These are phyloP conservation scores for Mamestra configurata DNA, from an alignment of 1,140 invertebrate genomes.

Conservation along the genomic window DNA sequence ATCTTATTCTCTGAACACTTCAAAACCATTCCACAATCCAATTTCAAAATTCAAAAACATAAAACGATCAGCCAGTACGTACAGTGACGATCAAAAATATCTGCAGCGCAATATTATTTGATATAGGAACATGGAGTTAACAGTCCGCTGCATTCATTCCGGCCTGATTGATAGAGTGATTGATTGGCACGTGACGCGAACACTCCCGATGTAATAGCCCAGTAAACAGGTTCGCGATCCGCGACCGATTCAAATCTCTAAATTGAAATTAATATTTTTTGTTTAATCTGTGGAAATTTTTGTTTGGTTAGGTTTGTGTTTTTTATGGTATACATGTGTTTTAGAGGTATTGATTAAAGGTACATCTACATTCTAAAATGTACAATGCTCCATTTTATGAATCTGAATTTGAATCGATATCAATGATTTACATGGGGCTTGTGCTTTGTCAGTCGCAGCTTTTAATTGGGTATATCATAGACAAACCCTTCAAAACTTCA, in stretches of 20 bases:
- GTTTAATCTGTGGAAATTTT: background rate
- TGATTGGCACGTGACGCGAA: conserved; percentile 69
- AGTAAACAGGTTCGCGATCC: conserved; percentile 33
- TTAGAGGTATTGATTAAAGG: too few species aligned
- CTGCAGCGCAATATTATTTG: conserved; percentile 37
- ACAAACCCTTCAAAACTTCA: background rate
- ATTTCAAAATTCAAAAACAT: conserved; percentile 1
- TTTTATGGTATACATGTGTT: background rate
- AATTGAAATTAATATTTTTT: conserved; percentile 38
- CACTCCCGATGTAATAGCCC: conserved; percentile 49
- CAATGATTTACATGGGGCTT: too few species aligned
- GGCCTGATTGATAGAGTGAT: conserved; percentile 64
- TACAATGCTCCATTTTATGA: too few species aligned
- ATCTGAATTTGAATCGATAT: too few species aligned
- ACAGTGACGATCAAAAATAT: conserved; percentile 9
- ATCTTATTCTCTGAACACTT: background rate
- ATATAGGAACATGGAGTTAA: conserved; percentile 34
- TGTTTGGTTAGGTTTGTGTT: background rate
- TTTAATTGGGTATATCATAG: background rate
- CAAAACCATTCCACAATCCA: background rate
- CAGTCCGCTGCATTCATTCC: conserved; percentile 40
- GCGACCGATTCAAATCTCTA: conserved; percentile 29
- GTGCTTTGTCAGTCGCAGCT: background rate
- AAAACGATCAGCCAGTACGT: background rate
- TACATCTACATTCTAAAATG: too few species aligned